phyloP scores from a whole-genome alignment of 2,113 vertebrate species.

The Chaetodon auriga region DNA sequence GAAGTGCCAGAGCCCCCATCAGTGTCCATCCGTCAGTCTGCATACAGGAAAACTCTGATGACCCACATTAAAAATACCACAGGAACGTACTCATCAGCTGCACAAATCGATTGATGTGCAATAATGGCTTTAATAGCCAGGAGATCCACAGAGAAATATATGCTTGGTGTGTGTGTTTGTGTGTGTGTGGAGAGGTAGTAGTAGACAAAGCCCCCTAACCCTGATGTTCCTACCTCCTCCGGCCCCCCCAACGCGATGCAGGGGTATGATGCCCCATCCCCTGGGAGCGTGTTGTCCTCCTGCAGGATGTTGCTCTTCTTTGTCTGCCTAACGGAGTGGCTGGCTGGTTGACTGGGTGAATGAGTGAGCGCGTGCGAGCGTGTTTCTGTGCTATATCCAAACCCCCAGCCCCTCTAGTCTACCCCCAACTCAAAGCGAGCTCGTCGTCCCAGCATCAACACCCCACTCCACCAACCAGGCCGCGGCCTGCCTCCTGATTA shows the following conservation, averaged over 20 bases:
- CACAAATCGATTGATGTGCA: conserved; percentile 44
- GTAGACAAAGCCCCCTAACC: conserved; percentile 83
- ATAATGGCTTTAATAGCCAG: conserved; percentile 52
- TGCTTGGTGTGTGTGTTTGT: conserved; percentile 26
- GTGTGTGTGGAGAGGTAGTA: conserved; percentile 39
- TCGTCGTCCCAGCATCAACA: conserved; percentile 76
- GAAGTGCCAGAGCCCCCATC: conserved; percentile 62
- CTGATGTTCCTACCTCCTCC: conserved; percentile 83
- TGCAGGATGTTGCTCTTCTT: conserved; percentile 83
- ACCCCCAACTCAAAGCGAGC: conserved; percentile 75
- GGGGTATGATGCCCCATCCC: conserved; percentile 87
- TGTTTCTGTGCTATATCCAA: conserved; percentile 66
- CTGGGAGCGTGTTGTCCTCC: conserved; percentile 79
- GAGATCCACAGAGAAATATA: conserved; percentile 31
- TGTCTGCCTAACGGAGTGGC: conserved; percentile 76
- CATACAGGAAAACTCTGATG: conserved; percentile 31
- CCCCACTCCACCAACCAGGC: conserved; percentile 77
- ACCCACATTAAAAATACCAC: conserved; percentile 59
- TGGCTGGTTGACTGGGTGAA: conserved; percentile 48
- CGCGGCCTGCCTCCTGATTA: conserved; percentile 84
- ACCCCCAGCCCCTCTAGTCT: conserved; percentile 68
- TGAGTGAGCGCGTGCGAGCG: conserved; percentile 63
- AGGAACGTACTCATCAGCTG: conserved; percentile 23
- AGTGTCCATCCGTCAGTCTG: conserved; percentile 29
- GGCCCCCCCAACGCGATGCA: conserved; percentile 83